A percentile compares a stretch with the other conserved stretches of the same genome.
phyloP scores from a whole-genome alignment of 2,888 invertebrate species.

The Invenusta paracnida region DNA sequence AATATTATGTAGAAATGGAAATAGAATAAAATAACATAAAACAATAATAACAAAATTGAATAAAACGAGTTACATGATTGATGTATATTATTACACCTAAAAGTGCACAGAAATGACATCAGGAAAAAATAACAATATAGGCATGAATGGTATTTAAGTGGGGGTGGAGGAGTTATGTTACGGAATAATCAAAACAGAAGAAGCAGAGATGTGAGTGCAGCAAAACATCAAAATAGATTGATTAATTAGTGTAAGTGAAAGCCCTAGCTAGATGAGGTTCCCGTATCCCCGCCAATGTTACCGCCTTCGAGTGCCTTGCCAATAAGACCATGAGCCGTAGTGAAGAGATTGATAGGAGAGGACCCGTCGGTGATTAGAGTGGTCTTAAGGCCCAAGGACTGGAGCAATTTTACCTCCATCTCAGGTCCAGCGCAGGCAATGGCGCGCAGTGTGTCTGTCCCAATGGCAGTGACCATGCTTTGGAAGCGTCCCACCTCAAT shows the following conservation, averaged over 20 bases:
- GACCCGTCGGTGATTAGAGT: conserved; percentile 54
- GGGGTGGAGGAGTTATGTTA: too few relatives aligned
- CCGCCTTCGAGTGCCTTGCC: not conserved
- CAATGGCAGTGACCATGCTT: conserved; percentile 61
- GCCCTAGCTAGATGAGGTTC: not conserved
- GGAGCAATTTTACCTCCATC: conserved; percentile 52
- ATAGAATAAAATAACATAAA: too few relatives aligned
- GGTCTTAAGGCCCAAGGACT: conserved; percentile 51
- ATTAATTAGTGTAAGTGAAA: not conserved
- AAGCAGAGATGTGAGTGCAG: too few relatives aligned
- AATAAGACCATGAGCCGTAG: conserved; percentile 52
- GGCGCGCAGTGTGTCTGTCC: conserved; percentile 51
- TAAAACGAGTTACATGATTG: too few relatives aligned
- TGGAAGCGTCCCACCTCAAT: conserved; percentile 62
- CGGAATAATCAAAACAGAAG: too few relatives aligned
- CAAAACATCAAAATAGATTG: too few relatives aligned
- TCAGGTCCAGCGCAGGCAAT: conserved; percentile 54
- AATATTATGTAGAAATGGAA: too few relatives aligned
- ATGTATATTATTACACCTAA: too few relatives aligned
- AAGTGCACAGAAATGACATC: not conserved
- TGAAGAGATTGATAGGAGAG: conserved; percentile 54
- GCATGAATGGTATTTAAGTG: not conserved
- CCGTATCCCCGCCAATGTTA: too few relatives aligned
- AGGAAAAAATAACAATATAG: not conserved
- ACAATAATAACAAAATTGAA: too few relatives aligned